Evolutionary conservation across 2,113 vertebrate species (phyloP).

Genomic region (Colius striatus): DNA sequence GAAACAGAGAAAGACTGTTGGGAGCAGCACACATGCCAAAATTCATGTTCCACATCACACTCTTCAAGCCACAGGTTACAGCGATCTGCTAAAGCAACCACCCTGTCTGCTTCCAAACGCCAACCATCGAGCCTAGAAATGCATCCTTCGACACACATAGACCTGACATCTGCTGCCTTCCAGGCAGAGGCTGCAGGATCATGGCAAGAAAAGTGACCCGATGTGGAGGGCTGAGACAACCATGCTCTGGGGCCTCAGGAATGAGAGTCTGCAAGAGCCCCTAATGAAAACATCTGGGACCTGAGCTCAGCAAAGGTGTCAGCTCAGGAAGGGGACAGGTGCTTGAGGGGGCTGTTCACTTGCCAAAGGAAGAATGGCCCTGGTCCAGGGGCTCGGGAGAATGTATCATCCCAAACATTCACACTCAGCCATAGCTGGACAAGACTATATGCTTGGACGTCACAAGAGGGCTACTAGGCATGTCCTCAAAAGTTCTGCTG

Average conservation of each 20-base stretch:
- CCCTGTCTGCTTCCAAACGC: background rate
- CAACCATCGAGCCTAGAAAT: background rate
- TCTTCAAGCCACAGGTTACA: background rate
- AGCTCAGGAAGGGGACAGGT: accelerated
- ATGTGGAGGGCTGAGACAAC: background rate
- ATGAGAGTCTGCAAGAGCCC: background rate
- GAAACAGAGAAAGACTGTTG: background rate
- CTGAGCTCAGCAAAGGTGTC: background rate
- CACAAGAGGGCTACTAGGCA: background rate
- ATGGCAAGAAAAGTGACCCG: background rate
- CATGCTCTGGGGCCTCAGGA: background rate
- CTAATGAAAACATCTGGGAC: background rate
- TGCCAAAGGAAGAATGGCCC: background rate
- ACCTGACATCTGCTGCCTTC: background rate
- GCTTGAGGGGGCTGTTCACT: background rate
- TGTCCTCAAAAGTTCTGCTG: background rate
- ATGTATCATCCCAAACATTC: background rate
- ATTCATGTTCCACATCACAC: background rate
- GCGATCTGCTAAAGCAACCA: background rate
- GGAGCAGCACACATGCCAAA: background rate
- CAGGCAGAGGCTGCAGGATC: background rate
- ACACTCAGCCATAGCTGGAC: background rate
- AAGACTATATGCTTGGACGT: background rate
- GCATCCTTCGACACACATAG: background rate
- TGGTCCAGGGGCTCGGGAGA: background rate